Percentiles rank a stretch among this genome's conserved stretches.
Conservation (phyloP, 2,888 invertebrate genomes). For the Cosmorhoe ocellata region DNA sequence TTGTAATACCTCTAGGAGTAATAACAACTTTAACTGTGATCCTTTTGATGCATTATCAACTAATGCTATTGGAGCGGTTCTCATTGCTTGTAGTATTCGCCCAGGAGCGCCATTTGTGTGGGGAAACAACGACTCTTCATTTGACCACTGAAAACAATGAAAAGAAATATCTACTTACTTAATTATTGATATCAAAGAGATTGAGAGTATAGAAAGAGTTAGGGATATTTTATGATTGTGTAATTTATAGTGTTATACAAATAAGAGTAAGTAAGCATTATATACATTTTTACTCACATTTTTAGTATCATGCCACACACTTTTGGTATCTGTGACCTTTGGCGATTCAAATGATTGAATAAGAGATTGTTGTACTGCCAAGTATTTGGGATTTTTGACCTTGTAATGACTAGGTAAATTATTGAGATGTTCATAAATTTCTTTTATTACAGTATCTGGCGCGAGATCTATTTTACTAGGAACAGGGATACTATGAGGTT, state of each 20-base stretch:
- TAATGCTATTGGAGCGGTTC: slow-evolving; percentile 84
- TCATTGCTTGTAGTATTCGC: slow-evolving; percentile 85
- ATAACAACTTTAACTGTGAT: slow-evolving; percentile 93
- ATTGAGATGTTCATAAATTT: slow-evolving; percentile 67
- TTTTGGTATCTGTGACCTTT: slow-evolving; percentile 43
- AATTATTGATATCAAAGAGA: no score
- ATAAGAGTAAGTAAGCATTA: no score
- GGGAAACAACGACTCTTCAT: slow-evolving; percentile 70
- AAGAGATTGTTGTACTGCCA: slow-evolving; percentile 51
- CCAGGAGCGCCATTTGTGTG: slow-evolving; percentile 80
- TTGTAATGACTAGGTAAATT: slow-evolving; percentile 67
- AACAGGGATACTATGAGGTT: slow-evolving; percentile 46
- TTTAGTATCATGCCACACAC: slow-evolving; percentile 56
- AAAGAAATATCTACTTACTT: no score
- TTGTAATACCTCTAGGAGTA: slow-evolving; percentile 88
- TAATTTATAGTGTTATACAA: no score
- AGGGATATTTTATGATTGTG: no score
- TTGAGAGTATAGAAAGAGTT: no score
- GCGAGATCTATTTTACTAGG: slow-evolving; percentile 55
- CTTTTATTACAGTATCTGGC: slow-evolving; percentile 53
- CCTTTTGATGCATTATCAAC: slow-evolving; percentile 92
- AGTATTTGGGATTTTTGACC: slow-evolving; percentile 60
- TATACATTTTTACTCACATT: slow-evolving; percentile 67
- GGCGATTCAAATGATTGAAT: slow-evolving; percentile 65
- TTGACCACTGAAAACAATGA: slow-evolving; percentile 66